These are phyloP conservation scores for Pecten maximus DNA, from an alignment of 2,888 invertebrate genomes.

Conservation along the genomic window DNA sequence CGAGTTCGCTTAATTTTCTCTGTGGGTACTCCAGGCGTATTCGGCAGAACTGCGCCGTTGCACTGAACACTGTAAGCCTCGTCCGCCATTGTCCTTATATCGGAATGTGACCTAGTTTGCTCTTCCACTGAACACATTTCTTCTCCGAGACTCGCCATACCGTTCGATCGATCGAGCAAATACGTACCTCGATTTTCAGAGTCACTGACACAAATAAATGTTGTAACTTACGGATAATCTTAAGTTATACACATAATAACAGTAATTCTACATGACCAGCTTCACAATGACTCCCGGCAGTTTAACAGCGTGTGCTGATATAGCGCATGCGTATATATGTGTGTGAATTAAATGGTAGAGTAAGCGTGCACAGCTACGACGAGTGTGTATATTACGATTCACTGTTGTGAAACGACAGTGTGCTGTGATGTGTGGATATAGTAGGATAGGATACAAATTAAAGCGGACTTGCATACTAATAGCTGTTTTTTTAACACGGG, in stretches of 20 bases:
- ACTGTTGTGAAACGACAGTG: not conserved
- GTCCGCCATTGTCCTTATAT: slow-evolving; percentile 30
- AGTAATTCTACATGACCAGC: not conserved
- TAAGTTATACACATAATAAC: not conserved
- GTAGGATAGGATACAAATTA: no score
- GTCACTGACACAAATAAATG: not conserved
- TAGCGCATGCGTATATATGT: slow-evolving; percentile 30
- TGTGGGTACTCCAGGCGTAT: not conserved
- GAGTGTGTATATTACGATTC: not conserved
- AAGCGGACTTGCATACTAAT: no score
- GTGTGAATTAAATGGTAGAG: not conserved
- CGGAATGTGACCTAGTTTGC: slow-evolving; percentile 26
- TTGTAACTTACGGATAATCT: not conserved
- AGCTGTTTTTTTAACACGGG: no score
- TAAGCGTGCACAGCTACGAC: not conserved
- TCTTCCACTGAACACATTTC: not conserved
- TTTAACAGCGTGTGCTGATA: slow-evolving; percentile 28
- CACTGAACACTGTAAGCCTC: not conserved
- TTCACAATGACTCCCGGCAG: not conserved
- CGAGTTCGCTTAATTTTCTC: not conserved
- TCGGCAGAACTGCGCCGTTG: not conserved
- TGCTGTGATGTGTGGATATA: no score
- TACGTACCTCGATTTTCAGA: not conserved
- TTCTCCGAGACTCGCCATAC: not conserved
- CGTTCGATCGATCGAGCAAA: not conserved